phyloP scores from a whole-genome alignment of 2,797 vertebrate species.

The Nyctalus aviator region DNA sequence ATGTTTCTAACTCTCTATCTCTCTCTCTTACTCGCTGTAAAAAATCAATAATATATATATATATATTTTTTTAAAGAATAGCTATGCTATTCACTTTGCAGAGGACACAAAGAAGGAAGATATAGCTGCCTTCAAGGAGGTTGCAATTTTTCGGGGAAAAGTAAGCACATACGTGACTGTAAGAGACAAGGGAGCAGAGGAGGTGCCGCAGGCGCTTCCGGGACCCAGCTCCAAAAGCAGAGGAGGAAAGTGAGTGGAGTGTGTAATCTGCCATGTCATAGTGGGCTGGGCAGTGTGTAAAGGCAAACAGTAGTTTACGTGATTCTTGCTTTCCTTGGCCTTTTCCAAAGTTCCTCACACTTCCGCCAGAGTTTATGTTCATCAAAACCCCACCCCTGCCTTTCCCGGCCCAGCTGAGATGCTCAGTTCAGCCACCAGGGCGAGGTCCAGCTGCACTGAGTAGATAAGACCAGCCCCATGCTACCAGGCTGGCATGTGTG shows the following conservation, averaged over 20 bases:
- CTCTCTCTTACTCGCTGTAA: no score
- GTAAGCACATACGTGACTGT: not conserved
- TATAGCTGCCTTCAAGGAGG: not conserved
- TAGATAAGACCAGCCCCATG: not conserved
- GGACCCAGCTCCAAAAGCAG: not conserved
- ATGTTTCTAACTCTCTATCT: no score
- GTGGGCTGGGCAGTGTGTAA: not conserved
- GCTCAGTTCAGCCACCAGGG: not conserved
- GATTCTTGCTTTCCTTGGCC: not conserved
- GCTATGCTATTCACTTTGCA: not conserved
- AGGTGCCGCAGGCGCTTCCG: not conserved
- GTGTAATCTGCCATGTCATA: not conserved
- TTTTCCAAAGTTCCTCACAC: not conserved
- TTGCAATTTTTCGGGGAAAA: not conserved
- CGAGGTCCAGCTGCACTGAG: not conserved
- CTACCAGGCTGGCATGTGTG: fast-evolving
- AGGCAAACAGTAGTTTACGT: not conserved
- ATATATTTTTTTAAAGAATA: no score
- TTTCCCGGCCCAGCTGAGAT: not conserved
- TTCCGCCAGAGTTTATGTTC: not conserved
- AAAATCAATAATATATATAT: no score
- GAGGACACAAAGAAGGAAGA: not conserved
- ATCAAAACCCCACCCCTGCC: not conserved
- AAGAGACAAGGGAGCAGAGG: not conserved
- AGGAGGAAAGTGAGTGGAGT: not conserved